Conservation (phyloP, 2,797 vertebrate genomes). For the Triplophysa bombifrons region DNA sequence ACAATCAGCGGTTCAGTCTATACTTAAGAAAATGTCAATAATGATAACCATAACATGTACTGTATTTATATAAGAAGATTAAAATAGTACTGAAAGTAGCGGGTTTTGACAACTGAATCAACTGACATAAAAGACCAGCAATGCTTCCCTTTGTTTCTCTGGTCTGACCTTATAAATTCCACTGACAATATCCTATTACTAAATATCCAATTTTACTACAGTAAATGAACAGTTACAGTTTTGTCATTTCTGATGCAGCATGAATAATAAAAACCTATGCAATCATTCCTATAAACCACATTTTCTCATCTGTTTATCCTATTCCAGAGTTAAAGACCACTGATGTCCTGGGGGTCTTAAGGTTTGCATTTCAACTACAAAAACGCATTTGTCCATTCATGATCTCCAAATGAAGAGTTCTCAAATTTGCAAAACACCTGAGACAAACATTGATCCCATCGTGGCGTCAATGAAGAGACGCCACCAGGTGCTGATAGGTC, state of each 20-base stretch:
- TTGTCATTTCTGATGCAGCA: not conserved
- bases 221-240: constrained; percentile 1
- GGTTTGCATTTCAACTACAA: not conserved
- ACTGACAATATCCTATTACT: not conserved
- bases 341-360: not conserved
- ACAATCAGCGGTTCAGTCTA: not conserved
- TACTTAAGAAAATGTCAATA: not conserved
- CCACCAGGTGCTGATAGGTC: constrained; percentile 82
- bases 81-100: not conserved
- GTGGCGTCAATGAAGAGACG: constrained; percentile 63
- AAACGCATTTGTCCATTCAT: constrained; percentile 1
- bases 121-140: not conserved
- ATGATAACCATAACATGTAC: not conserved
- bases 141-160: too few species aligned
- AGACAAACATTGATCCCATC: constrained; percentile 41
- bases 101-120: not conserved
- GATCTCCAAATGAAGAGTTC: not conserved
- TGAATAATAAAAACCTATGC: not conserved
- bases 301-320: not conserved
- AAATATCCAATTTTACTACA: not conserved
- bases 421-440: constrained; percentile 41
- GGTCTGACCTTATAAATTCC: not conserved
- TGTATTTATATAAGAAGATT: not conserved
- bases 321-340: not conserved
- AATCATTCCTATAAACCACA: not conserved